phyloP scores from a whole-genome alignment of 2,113 vertebrate species.

The Elachura formosa region DNA sequence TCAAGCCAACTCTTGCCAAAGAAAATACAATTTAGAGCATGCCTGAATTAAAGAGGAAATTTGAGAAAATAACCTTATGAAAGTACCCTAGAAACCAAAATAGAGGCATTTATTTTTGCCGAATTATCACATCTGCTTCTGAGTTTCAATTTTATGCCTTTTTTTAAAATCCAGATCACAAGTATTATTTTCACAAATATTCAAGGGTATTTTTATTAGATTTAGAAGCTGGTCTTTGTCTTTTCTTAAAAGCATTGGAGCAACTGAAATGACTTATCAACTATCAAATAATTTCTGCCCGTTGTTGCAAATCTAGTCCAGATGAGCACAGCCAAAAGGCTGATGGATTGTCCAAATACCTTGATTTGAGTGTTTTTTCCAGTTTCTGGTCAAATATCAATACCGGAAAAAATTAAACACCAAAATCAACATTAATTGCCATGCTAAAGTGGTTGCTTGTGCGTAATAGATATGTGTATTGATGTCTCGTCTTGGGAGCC shows the following conservation, averaged over 20 bases:
- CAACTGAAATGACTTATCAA: not conserved
- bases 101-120: slow-evolving; percentile 23
- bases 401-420: slow-evolving; percentile 14
- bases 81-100: slow-evolving; percentile 23
- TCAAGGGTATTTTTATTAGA: not conserved
- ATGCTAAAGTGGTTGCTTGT: not conserved
- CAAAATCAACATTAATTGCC: slow-evolving; percentile 30
- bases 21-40: slow-evolving; percentile 42
- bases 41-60: slow-evolving; percentile 46
- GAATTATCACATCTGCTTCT: slow-evolving; percentile 43
- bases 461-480: not conserved
- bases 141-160: not conserved
- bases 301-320: slow-evolving; percentile 26
- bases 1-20: slow-evolving; percentile 31
- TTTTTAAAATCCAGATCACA: not conserved
- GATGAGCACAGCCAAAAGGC: not conserved
- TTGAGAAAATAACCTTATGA: slow-evolving; percentile 45
- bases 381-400: slow-evolving; percentile 35
- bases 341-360: slow-evolving; percentile 38
- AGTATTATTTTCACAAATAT: slow-evolving; percentile 27
- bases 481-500: not conserved
- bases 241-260: not conserved
- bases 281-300: not conserved
- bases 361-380: slow-evolving; percentile 15
- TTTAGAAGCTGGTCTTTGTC: not conserved